Evolutionary conservation across 2,888 invertebrate genomes (phyloP), one percentile per base, ranked within the genome.

Genomic region (Sipha maydis): DNA sequence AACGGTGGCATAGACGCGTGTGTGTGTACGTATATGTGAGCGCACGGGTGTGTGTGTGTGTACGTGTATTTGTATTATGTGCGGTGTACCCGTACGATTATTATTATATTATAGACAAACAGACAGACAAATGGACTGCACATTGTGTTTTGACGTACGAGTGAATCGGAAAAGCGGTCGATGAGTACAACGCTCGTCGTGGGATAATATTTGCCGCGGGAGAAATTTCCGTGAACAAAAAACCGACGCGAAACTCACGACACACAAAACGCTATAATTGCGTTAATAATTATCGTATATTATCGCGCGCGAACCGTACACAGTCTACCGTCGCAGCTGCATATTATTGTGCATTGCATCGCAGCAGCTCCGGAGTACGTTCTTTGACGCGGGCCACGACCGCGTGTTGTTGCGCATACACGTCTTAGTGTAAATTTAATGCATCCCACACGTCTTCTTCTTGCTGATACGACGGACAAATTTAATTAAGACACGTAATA

Each of bases 141-240:
- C 75, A 88, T 80, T 88, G 88, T 88, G 75, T 80, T 80, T 75
- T 88, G 88, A 88, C 88, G 80, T 75, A 88, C 88, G 88, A 88
- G 88, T 82, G 80, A 88, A 88, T 88, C 80, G 88, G 80, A 80
- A 88, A 82, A 88, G 75, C 75, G 88, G 79, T 88, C 88, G 88
- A 88, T 75, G 88, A 80, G 80, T 75, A 56, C 48, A 48, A 25
- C 83, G n/a, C n/a, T 34, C 73, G 34, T 78, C 86, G 86, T 86
- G 86, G 86, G 86, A 86, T 86, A 86, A 79, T 86, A 19, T 78
- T 79, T 21, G 78, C 31, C 67, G 69, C 83, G 75, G 48, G 85
- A 71, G 78, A 85, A 78, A 85, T 85, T 85, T 67, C 69, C n/a
- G 78, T 69, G 79, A 84, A 84, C 84, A 38, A 76, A 83, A 83